These are phyloP conservation scores for Schizotus pectinicornis DNA, from an alignment of 2,888 invertebrate species.

Conservation along the genomic window DNA sequence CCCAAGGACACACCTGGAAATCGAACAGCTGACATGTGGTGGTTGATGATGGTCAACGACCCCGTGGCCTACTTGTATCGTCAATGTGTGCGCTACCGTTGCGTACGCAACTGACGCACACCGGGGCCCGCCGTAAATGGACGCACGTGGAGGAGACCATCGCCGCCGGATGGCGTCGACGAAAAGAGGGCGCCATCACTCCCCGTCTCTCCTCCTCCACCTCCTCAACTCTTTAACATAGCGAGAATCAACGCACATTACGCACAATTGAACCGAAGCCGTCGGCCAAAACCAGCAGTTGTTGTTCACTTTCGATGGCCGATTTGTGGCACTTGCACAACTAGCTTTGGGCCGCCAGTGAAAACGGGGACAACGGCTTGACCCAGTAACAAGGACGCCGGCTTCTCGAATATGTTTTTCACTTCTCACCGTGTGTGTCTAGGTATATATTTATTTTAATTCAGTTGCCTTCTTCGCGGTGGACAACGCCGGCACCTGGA, in stretches of 20 bases:
- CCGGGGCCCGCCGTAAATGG: neutral
- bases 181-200: too few relatives aligned
- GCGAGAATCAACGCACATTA: neutral
- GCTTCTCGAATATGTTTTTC: neutral
- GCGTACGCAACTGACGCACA: neutral
- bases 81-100: constrained; percentile 9
- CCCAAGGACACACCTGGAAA: constrained; percentile 15
- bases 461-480: too few relatives aligned
- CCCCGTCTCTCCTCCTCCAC: too few relatives aligned
- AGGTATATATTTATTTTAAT: too few relatives aligned
- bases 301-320: constrained; percentile 30
- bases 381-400: constrained; percentile 43
- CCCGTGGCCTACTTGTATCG: constrained; percentile 12
- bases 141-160: neutral
- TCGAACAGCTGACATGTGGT: constrained; percentile 26
- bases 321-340: constrained; percentile 29
- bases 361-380: constrained; percentile 45
- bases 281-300: neutral
- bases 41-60: constrained; percentile 17
- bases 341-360: constrained; percentile 36
- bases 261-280: neutral
- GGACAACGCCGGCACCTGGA: too few relatives aligned
- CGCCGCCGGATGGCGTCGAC: constrained; percentile 18
- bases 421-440: neutral
- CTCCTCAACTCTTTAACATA: constrained; percentile 18